phyloP scores from a whole-genome alignment of 2,113 vertebrate genomes.

The Callospermophilus lateralis region DNA sequence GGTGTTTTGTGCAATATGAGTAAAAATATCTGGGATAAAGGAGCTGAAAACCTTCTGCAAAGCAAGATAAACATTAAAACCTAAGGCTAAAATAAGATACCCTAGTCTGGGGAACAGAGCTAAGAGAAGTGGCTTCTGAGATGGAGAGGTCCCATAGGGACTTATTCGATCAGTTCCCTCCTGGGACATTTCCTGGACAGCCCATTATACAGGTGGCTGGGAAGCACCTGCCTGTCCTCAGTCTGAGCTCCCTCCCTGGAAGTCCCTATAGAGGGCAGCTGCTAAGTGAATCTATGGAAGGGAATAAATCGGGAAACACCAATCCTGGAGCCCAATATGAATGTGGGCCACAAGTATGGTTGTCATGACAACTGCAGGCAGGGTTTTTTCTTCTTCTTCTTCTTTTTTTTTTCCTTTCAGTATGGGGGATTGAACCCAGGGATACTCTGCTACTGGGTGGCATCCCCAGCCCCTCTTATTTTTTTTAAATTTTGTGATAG shows the following conservation, averaged over 20 bases:
- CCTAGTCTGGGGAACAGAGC: not conserved
- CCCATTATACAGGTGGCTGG: not conserved
- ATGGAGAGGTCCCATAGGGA: not conserved
- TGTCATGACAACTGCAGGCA: not conserved
- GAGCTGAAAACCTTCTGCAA: constrained; percentile 10
- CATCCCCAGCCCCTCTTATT: not conserved
- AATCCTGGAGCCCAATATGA: not conserved
- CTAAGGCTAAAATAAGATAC: not conserved
- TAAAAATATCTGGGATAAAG: not conserved
- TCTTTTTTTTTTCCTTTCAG: not conserved
- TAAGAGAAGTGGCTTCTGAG: not conserved
- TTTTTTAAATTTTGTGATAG: not conserved
- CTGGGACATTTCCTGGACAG: not conserved
- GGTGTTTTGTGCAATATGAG: not conserved
- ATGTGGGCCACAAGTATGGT: not conserved
- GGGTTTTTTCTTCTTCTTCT: not conserved
- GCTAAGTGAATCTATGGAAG: not conserved
- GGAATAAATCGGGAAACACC: not conserved
- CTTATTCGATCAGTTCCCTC: not conserved
- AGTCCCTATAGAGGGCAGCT: not conserved
- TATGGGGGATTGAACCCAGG: not conserved
- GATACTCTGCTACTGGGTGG: not conserved
- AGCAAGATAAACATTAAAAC: not conserved
- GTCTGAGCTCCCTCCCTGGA: not conserved
- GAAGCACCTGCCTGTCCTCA: not conserved